Percentiles rank a stretch among this genome's conserved stretches.
phyloP scores from a whole-genome alignment of 2,113 vertebrate genomes.

The Chaetops frenatus region DNA sequence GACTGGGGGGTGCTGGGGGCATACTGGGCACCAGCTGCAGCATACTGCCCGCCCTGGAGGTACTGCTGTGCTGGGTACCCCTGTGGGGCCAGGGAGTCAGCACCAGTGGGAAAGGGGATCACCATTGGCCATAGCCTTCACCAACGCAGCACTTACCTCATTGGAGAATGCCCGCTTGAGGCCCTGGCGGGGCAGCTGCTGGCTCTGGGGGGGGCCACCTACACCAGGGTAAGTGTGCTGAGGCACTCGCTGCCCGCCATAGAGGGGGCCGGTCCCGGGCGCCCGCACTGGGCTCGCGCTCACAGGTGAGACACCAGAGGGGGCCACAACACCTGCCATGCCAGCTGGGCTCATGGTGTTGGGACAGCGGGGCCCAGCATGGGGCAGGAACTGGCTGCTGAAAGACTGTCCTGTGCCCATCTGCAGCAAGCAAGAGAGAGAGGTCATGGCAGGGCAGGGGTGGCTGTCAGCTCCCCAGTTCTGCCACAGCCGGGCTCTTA shows the following conservation, averaged over 20 bases:
- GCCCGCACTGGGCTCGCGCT: conserved; percentile 78
- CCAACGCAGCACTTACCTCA: conserved; percentile 68
- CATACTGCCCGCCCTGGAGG: conserved; percentile 69
- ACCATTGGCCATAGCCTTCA: accelerated
- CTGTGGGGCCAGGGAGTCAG: neutral
- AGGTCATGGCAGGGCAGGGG: accelerated
- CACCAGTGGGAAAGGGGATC: neutral
- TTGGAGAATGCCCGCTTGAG: conserved; percentile 83
- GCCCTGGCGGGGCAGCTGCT: conserved; percentile 81
- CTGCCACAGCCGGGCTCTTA: conserved; percentile 53
- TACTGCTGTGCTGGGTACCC: conserved; percentile 82
- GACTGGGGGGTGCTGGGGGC: conserved; percentile 76
- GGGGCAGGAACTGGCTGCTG: conserved; percentile 87
- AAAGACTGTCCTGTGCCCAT: conserved; percentile 87
- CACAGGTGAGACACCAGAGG: conserved; percentile 73
- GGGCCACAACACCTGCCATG: conserved; percentile 65
- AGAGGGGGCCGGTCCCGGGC: conserved; percentile 69
- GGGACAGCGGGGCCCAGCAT: conserved; percentile 81
- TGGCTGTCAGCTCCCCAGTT: accelerated
- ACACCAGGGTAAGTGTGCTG: conserved; percentile 79
- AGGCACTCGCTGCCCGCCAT: conserved; percentile 80
- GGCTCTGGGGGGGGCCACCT: conserved; percentile 45
- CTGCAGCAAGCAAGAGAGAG: conserved; percentile 43
- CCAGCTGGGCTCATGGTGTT: conserved; percentile 55
- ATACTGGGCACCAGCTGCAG: conserved; percentile 76